These are phyloP conservation scores for Helleia helle DNA, from an alignment of 2,888 invertebrate genomes.

Conservation along the genomic window DNA sequence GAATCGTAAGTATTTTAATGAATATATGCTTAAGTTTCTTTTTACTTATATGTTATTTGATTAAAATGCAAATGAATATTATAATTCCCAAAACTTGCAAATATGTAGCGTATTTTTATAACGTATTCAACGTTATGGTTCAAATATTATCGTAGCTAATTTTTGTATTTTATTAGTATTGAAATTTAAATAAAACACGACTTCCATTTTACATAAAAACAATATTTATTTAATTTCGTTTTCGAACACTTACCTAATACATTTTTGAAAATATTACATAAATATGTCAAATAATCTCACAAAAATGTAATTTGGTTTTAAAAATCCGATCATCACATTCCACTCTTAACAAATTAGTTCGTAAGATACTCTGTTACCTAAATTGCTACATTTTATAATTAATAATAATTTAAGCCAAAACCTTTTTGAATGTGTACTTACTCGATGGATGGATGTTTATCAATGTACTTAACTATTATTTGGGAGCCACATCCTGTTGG, in stretches of 20 bases:
- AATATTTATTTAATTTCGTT: too few species aligned
- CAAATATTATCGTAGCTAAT: constrained; percentile 4
- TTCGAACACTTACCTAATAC: too few species aligned
- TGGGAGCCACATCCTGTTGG: background rate
- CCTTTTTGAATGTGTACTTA: too few species aligned
- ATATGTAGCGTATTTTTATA: constrained; percentile 7
- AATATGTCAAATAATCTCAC: too few species aligned
- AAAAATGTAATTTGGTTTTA: too few species aligned
- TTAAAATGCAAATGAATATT: constrained; percentile 8
- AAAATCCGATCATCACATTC: too few species aligned
- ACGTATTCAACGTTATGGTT: constrained; percentile 6
- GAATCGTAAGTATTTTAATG: constrained; percentile 9
- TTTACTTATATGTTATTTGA: constrained; percentile 4
- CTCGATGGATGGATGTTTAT: too few species aligned
- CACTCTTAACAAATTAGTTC: too few species aligned
- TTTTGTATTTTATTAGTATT: background rate
- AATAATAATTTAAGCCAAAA: too few species aligned
- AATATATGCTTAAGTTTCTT: constrained; percentile 7
- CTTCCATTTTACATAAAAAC: background rate
- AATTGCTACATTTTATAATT: too few species aligned
- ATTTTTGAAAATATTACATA: too few species aligned
- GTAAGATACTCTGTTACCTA: too few species aligned
- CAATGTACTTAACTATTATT: background rate
- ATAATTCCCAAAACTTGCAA: constrained; percentile 8
- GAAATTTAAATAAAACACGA: background rate